Evolutionary conservation across 2,888 invertebrate species (phyloP).

Genomic region (Deilephila elpenor): DNA sequence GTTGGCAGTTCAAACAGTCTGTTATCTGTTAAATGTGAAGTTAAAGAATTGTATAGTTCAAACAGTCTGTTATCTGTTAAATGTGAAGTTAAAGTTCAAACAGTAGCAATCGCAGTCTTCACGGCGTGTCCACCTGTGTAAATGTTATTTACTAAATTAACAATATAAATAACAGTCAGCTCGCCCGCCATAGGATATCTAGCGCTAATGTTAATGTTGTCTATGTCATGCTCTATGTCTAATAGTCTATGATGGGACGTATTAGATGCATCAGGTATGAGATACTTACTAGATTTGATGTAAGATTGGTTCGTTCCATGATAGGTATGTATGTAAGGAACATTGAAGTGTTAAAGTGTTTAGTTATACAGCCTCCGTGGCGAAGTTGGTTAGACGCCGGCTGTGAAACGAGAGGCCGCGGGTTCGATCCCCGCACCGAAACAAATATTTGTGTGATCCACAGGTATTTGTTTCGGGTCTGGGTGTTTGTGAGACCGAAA

Average conservation of each 20-base stretch:
- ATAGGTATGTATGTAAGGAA: neutral
- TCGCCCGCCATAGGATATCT: constrained; percentile 64
- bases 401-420: no score
- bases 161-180: constrained; percentile 55
- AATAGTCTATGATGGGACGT: constrained; percentile 18
- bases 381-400: no score
- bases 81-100: neutral
- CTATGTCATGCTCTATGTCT: constrained; percentile 63
- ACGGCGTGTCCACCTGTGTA: constrained; percentile 6
- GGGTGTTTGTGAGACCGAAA: no score
- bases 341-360: no score
- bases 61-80: neutral
- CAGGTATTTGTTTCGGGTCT: no score
- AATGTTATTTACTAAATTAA: constrained; percentile 26
- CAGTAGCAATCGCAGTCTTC: neutral
- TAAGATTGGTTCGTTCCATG: neutral
- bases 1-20: no score
- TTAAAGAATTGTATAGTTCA: no score
- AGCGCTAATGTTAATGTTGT: constrained; percentile 46
- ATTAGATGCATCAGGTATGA: constrained; percentile 15
- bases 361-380: no score
- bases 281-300: neutral
- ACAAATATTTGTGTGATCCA: no score
- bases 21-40: no score
- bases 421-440: no score